Evolutionary conservation across 2,113 vertebrate species (phyloP), one percentile per base, ranked within the genome.

Genomic region (Chloropsis cyanopogon): DNA sequence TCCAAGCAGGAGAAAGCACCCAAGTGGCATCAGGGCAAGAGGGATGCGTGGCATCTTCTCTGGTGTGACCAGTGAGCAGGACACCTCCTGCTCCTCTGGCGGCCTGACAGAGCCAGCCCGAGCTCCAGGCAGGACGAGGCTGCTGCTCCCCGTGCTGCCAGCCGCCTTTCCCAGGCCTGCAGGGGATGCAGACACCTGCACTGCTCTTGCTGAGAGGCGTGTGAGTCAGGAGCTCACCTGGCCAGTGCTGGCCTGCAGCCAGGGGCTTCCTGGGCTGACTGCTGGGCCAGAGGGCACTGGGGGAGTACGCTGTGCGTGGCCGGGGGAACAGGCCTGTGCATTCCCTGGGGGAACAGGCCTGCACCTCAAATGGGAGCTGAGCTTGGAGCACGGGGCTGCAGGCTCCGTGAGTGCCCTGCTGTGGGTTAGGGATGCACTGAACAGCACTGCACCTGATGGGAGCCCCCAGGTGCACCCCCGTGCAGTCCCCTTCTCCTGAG

Each of bases 371-470:
- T 37, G 37, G 37, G 37, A 29, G 50, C 14, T 61, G 46, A 52
- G 61, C 39, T 68, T 9, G 12, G 49, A 46, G 35, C 11, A 1
- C 2, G 9, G 46, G 15, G 16, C 44, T 47, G 23, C 31, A 37
- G 82, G 25, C 56, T 49, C 31, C 6, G 0, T 7, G 47, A n/a
- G 5, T 19, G 56, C 14, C 29, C 17, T 41, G 41, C 37, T 37
- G 37, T 37, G 41, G 50, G 2, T 7, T 18, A 5, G 15, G 39
- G 54, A 28, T 66, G 44, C 28, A 2, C 31, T 4, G 50, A 22
- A 8, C 4, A 1, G 33, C 35, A 7, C 18, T 2, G 1, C 1
- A 25, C 11, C 0, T 0, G 9, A 3, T 2, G 5, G 15, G 41
- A 73, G 50, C 4, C 11, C n/a, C 41, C 25, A 11, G 3, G 1